Base-by-base conservation (phyloP, 2,113 vertebrate species). In the Mormyrus lacerda region DNA sequence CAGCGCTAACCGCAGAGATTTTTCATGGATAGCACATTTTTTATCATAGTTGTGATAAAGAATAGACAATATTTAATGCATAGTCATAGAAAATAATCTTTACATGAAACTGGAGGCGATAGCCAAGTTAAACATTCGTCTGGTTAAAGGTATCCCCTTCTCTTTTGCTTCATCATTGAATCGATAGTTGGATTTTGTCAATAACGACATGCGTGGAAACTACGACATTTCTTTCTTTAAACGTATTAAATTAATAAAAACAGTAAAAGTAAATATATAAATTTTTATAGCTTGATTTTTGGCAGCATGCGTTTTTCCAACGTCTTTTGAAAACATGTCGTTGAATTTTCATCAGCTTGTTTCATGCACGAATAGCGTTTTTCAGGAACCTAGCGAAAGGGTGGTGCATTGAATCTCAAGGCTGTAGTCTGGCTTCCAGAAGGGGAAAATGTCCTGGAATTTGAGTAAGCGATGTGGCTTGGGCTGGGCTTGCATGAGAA, bases 401-500 rank as follows among this genome's bases (percentile, higher is more conserved):
- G 91, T 90, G 92, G 73, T 82, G 86, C 86, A 45, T 91, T 90
- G 89, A 65, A 31, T 91, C 89, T 90, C 82, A 92, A 90, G 89
- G 94, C 93, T 93, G 91, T 90, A 86, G 91, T 92, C 87, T 48
- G 73, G 89, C 91, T 91, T 91, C 89, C 92, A 90, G 88, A 91
- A 90, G 90, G 92, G 88, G 91, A 93, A 93, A 91, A 90, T 89
- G 27, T 90, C 88, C 90, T 95, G 95, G 95, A 95, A 96, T 96
- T 92, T 91, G 94, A 94, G 94, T 92, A 89, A 93, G 94, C 91
- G 89, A 92, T 95, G 95, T 89, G 95, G 95, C 95, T 95, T 95
- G 95, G 96, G 95, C 90, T 93, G 95, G 96, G 95, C 95, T 91
- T 96, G 93, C 91, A 93, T 94, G 92, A 92, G 95, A 95, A 94